These are phyloP conservation scores for Corbicula japonica DNA, from an alignment of 2,888 invertebrate genomes.

Conservation along the genomic window DNA sequence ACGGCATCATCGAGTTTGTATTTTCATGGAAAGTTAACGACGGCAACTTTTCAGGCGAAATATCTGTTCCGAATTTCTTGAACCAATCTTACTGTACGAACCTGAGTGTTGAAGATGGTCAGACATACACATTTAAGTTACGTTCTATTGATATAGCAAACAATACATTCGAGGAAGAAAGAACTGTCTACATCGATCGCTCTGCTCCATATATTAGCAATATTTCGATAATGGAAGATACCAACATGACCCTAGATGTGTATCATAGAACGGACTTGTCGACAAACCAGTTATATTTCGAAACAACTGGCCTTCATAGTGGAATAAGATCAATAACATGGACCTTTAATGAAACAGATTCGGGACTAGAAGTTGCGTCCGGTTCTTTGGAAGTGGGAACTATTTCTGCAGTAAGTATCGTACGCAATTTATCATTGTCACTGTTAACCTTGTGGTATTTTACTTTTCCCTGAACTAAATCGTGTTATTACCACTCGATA, in stretches of 20 bases:
- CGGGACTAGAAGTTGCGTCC: conserved; percentile 9
- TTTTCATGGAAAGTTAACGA: conserved; percentile 47
- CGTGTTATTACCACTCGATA: not conserved
- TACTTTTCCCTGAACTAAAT: not conserved
- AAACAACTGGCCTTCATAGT: conserved; percentile 68
- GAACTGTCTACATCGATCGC: conserved; percentile 64
- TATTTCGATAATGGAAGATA: conserved; percentile 62
- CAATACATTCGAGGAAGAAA: conserved; percentile 51
- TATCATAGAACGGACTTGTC: conserved; percentile 69
- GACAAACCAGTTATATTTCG: conserved; percentile 61
- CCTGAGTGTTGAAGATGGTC: conserved; percentile 57
- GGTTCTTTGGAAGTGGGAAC: conserved; percentile 10
- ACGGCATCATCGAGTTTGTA: conserved; percentile 60
- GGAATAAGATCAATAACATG: conserved; percentile 59
- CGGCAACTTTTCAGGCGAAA: not conserved
- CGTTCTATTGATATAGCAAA: conserved; percentile 63
- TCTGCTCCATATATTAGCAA: conserved; percentile 64
- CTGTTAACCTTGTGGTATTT: too few species aligned
- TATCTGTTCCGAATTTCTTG: conserved; percentile 50
- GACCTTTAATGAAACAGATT: conserved; percentile 60
- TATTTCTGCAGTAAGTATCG: not conserved
- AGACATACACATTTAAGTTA: conserved; percentile 58
- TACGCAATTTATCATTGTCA: too few species aligned
- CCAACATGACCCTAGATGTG: conserved; percentile 61
- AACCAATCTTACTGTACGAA: conserved; percentile 54